phyloP scores from a whole-genome alignment of 2,888 invertebrate genomes.

The Aquatica leii region DNA sequence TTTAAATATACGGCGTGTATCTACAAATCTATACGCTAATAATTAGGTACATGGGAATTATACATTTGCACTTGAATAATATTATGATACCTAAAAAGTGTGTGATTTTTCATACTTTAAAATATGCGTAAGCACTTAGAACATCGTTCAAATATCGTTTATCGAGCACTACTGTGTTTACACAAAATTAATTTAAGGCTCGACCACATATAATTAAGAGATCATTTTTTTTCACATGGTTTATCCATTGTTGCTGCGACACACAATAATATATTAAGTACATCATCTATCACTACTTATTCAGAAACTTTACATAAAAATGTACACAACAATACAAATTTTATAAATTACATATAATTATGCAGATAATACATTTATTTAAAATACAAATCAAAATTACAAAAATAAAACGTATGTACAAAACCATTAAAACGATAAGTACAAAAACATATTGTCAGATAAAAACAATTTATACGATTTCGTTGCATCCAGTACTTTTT shows the following conservation, averaged over 20 bases:
- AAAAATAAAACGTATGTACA: slow-evolving; percentile 18
- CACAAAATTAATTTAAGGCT: neutral
- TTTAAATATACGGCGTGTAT: slow-evolving; percentile 52
- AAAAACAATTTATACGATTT: slow-evolving; percentile 21
- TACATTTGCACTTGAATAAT: slow-evolving; percentile 36
- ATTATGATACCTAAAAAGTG: slow-evolving; percentile 26
- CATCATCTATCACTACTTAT: slow-evolving; percentile 19
- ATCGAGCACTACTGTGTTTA: slow-evolving; percentile 4
- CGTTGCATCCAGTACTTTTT: slow-evolving; percentile 18
- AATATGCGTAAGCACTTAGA: slow-evolving; percentile 24
- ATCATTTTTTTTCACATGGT: slow-evolving; percentile 15
- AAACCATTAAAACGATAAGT: slow-evolving; percentile 24
- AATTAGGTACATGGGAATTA: slow-evolving; percentile 41
- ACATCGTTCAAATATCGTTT: slow-evolving; percentile 17
- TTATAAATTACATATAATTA: slow-evolving; percentile 20
- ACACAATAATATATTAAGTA: slow-evolving; percentile 28
- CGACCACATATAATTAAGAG: slow-evolving; percentile 7
- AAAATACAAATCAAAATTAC: slow-evolving; percentile 11
- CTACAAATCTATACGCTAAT: slow-evolving; percentile 48
- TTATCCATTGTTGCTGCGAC: slow-evolving; percentile 15
- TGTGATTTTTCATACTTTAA: slow-evolving; percentile 23
- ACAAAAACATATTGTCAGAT: slow-evolving; percentile 16
- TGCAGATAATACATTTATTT: slow-evolving; percentile 11
- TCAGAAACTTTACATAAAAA: slow-evolving; percentile 21
- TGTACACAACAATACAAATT: slow-evolving; percentile 18